Percentiles rank a stretch among this genome's conserved stretches.
Evolutionary conservation across 2,797 vertebrate species (phyloP).

Genomic region (Odontamblyopus lacepedii): DNA sequence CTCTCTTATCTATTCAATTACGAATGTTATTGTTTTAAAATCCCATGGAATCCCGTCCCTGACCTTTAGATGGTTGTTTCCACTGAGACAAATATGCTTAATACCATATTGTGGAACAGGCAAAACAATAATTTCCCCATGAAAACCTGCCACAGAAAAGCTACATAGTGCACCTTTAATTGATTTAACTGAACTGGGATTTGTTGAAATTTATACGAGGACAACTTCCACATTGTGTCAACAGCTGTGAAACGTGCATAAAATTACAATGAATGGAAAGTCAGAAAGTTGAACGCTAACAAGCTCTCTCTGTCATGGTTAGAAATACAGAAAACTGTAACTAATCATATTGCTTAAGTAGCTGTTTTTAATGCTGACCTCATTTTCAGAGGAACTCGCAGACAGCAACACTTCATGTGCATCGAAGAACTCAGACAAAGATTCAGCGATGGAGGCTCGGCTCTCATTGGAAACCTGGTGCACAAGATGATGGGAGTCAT

Average conservation of each 20-base stretch:
- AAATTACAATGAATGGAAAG: not conserved
- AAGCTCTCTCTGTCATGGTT: not conserved
- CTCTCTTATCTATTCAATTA: not conserved
- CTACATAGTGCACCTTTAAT: not conserved
- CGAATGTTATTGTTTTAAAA: not conserved
- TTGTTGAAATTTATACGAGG: not conserved
- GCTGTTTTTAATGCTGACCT: conserved; percentile 76
- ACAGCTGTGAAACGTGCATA: not conserved
- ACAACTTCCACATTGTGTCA: not conserved
- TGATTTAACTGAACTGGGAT: not conserved
- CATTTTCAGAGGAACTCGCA: conserved; percentile 97
- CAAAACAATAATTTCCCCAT: not conserved
- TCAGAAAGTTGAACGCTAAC: not conserved
- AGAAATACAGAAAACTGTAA: not conserved
- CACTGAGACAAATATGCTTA: not conserved
- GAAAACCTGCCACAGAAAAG: not conserved
- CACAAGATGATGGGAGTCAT: conserved; percentile 83
- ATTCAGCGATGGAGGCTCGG: conserved; percentile 90
- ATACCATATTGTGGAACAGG: not conserved
- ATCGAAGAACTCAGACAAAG: conserved; percentile 95
- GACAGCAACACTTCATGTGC: conserved; percentile 97
- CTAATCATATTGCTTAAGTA: not conserved
- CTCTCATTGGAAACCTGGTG: conserved; percentile 96
- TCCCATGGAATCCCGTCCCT: no score
- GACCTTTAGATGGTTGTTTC: not conserved